phyloP scores from a whole-genome alignment of 2,797 vertebrate genomes.

The Agapornis canus region DNA sequence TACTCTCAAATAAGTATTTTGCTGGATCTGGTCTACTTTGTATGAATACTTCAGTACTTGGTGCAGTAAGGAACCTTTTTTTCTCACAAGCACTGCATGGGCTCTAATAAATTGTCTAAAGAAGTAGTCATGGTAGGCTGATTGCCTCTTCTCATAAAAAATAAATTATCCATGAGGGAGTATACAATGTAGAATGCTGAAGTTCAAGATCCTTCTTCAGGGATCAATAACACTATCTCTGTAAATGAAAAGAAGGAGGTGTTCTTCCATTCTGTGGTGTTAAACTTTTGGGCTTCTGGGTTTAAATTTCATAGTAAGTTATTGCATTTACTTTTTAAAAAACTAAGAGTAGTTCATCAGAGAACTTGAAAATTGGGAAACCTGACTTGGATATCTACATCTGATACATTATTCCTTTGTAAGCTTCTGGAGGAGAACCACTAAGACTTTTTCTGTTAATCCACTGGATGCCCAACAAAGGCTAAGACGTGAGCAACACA shows the following conservation, averaged over 20 bases:
- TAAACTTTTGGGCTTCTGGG: not conserved
- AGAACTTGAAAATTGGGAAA: not conserved
- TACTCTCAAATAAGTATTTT: not conserved
- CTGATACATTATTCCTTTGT: not conserved
- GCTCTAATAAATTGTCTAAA: not conserved
- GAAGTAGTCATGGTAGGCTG: not conserved
- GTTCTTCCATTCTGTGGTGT: not conserved
- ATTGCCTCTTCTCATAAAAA: not conserved
- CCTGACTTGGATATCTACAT: not conserved
- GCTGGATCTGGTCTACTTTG: not conserved
- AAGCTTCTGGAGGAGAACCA: not conserved
- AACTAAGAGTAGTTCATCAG: not conserved
- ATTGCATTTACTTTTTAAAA: fast-evolving
- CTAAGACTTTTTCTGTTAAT: not conserved
- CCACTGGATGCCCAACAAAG: fast-evolving
- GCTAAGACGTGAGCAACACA: not conserved
- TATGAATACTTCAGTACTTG: not conserved
- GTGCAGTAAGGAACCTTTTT: not conserved
- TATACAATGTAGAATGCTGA: not conserved
- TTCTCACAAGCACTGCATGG: not conserved
- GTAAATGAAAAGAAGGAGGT: not conserved
- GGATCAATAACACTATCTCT: not conserved
- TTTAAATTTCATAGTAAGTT: not conserved
- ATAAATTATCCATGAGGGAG: not conserved
- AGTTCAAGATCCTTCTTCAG: not conserved